Percentiles rank a stretch among this genome's conserved stretches.
Evolutionary conservation across 1,140 invertebrate species (phyloP).

Genomic region (Pectinophora gossypiella): DNA sequence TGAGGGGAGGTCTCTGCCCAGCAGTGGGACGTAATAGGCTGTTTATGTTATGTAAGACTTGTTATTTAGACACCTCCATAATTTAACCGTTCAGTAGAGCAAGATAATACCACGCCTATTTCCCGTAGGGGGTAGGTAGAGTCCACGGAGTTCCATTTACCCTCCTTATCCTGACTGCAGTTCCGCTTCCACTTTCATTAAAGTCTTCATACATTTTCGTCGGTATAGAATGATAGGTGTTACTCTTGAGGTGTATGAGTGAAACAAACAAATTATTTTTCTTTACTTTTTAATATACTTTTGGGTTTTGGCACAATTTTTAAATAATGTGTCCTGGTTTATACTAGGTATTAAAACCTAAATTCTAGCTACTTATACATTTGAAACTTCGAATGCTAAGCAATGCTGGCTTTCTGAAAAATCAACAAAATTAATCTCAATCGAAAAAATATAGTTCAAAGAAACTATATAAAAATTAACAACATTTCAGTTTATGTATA

Average conservation of each 20-base stretch:
- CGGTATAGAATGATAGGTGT: neutral
- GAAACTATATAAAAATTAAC: conserved; percentile 21
- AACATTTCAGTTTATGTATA: conserved; percentile 5
- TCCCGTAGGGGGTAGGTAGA: too few relatives aligned
- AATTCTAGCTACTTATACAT: conserved; percentile 52
- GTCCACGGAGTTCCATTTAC: too few relatives aligned
- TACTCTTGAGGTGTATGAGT: conserved; percentile 20
- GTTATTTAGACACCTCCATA: too few relatives aligned
- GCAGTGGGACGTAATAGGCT: too few relatives aligned
- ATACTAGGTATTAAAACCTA: conserved; percentile 67
- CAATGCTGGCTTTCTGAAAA: conserved; percentile 2
- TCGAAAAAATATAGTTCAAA: conserved; percentile 26
- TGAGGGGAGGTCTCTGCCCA: too few relatives aligned
- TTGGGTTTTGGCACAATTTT: conserved; percentile 73
- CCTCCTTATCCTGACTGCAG: too few relatives aligned
- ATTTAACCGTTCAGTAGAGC: too few relatives aligned
- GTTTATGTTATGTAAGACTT: too few relatives aligned
- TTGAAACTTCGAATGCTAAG: conserved; percentile 36
- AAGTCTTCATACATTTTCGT: too few relatives aligned
- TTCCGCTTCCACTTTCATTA: too few relatives aligned
- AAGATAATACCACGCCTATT: too few relatives aligned
- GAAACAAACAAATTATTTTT: conserved; percentile 47
- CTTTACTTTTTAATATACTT: conserved; percentile 73
- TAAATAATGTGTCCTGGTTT: conserved; percentile 70
- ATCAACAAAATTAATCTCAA: conserved; percentile 36